These are phyloP conservation scores for Cryptomyrus ogoouensis DNA, from an alignment of 2,113 vertebrate genomes.

Conservation along the genomic window DNA sequence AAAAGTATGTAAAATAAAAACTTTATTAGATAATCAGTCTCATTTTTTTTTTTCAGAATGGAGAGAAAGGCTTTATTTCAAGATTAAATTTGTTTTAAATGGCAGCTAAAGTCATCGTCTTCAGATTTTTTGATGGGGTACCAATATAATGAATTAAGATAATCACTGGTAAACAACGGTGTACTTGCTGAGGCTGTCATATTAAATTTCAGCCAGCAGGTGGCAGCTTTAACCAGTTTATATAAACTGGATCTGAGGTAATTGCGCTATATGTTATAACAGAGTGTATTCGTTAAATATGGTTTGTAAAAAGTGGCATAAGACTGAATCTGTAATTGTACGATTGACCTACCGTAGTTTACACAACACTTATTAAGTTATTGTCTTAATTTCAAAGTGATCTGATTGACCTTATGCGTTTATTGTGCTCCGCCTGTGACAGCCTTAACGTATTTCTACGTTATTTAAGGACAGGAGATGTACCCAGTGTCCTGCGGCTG, in stretches of 20 bases:
- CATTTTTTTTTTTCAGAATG: background rate
- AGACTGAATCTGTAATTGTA: background rate
- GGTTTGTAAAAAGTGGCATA: background rate
- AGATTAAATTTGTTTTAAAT: background rate
- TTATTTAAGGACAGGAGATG: background rate
- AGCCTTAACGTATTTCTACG: background rate
- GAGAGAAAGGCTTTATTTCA: background rate
- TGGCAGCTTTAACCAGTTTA: background rate
- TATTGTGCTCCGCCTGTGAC: background rate
- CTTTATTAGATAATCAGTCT: background rate
- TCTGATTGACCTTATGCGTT: background rate
- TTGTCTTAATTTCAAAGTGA: background rate
- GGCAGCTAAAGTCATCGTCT: background rate
- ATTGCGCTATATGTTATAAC: background rate
- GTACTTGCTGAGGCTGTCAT: background rate
- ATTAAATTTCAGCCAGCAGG: background rate
- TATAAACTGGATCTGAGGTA: background rate
- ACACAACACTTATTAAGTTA: background rate
- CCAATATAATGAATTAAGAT: background rate
- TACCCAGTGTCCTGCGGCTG: background rate
- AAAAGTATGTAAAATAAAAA: slow-evolving; percentile 33
- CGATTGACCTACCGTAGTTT: background rate
- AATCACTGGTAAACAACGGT: background rate
- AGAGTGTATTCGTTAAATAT: background rate
- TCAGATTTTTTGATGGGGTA: background rate